These are phyloP conservation scores for Ovis aries DNA, from an alignment of 2,113 vertebrate genomes.

Conservation along the genomic window ARS-UI_Ramb_v3.0 NC_056065.1:54761501-54762000, in stretches of 20 bases:
- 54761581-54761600: neutral
- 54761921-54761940: neutral
- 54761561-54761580: constrained; percentile 7
- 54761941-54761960: neutral
- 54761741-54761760: neutral
- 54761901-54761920: neutral
- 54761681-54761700: neutral
- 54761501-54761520: constrained; percentile 2
- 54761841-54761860: neutral
- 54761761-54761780: neutral
- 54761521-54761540: neutral
- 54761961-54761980: neutral
- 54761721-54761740: neutral
- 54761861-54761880: neutral
- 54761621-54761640: neutral
- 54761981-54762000: constrained; percentile 12
- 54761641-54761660: neutral
- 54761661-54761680: neutral
- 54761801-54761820: neutral
- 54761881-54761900: neutral
- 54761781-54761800: neutral
- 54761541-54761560: neutral
- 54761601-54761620: neutral
- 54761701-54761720: neutral
- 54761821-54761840: neutral